Percentiles rank a stretch among this genome's conserved stretches.
phyloP scores from a whole-genome alignment of 2,888 invertebrate species.

The Eilema caniola region DNA sequence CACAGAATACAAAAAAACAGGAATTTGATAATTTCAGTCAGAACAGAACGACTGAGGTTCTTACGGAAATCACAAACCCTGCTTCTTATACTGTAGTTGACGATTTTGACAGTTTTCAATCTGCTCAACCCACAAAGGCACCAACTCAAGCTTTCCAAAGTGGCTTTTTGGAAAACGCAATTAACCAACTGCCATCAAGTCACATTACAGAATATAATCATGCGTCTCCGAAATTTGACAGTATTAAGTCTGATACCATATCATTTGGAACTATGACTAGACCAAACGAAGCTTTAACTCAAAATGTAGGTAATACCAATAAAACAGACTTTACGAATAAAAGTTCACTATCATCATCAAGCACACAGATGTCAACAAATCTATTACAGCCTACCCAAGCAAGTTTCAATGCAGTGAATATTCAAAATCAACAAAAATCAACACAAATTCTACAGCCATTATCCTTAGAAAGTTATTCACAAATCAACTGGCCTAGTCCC shows the following conservation, averaged over 20 bases:
- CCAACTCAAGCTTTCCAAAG: constrained; percentile 42
- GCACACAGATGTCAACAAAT: constrained; percentile 43
- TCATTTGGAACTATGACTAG: constrained; percentile 55
- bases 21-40: constrained; percentile 27
- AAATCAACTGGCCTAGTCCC: constrained; percentile 89
- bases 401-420: constrained; percentile 43
- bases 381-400: constrained; percentile 69
- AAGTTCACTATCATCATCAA: constrained; percentile 40
- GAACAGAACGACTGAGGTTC: constrained; percentile 26
- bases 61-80: constrained; percentile 30
- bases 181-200: constrained; percentile 49
- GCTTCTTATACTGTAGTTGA: constrained; percentile 63
- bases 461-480: constrained; percentile 82
- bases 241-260: constrained; percentile 65
- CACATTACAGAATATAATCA: constrained; percentile 53
- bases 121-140: constrained; percentile 65
- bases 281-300: constrained; percentile 56
- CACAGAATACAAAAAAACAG: constrained; percentile 12
- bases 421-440: constrained; percentile 65
- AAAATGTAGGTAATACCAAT: constrained; percentile 50
- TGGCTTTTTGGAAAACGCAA: constrained; percentile 38
- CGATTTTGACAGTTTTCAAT: constrained; percentile 83
- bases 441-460: constrained; percentile 83
- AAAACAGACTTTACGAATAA: constrained; percentile 47
- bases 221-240: constrained; percentile 56